These are phyloP conservation scores for Leptinotarsa defecta DNA, from an alignment of 1,140 invertebrate genomes.

Conservation along the genomic window DNA sequence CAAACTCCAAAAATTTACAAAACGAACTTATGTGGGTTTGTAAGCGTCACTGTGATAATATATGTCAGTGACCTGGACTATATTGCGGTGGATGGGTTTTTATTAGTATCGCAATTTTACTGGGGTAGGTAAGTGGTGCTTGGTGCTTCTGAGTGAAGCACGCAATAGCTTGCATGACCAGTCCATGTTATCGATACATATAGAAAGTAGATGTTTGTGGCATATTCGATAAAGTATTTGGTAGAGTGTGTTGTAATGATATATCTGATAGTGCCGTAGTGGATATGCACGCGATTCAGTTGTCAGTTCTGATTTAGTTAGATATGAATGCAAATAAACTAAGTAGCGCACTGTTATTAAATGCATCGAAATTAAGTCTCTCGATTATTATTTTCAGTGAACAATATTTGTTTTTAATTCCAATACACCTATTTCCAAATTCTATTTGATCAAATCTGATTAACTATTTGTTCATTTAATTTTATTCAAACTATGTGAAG, in stretches of 20 bases:
- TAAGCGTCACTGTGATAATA: no score
- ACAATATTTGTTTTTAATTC: no score
- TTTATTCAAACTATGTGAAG: no score
- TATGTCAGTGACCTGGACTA: not conserved
- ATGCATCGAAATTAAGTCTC: no score
- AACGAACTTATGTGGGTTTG: no score
- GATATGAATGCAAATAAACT: not conserved
- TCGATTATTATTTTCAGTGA: no score
- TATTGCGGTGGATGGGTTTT: not conserved
- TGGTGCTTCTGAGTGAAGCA: not conserved
- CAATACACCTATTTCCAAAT: no score
- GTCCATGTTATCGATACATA: not conserved
- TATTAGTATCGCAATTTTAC: not conserved
- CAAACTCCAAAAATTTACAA: no score
- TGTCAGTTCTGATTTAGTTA: not conserved
- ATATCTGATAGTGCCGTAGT: not conserved
- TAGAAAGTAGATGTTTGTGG: conserved; percentile 2
- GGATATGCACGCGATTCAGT: not conserved
- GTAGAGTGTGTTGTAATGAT: conserved; percentile 1
- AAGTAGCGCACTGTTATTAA: not conserved
- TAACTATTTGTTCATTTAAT: no score
- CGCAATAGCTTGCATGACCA: conserved; percentile 2
- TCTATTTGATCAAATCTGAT: no score
- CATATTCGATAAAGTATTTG: conserved; percentile 2
- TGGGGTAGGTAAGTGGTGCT: conserved; percentile 5